Base-by-base conservation (phyloP, 2,888 invertebrate species). In the Diarsia mendica region DNA sequence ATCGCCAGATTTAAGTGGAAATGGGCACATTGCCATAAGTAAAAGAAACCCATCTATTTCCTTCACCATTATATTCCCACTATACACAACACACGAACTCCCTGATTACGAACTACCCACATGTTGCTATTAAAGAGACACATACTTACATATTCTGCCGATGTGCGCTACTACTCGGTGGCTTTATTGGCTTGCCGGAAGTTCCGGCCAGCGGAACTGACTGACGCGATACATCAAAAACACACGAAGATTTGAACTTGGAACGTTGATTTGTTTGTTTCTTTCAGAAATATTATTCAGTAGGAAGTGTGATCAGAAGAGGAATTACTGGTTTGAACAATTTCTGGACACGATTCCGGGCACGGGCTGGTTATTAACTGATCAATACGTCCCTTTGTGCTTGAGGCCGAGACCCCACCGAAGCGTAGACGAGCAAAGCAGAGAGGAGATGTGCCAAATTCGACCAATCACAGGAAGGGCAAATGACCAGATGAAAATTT, bases 131-230 rank as follows among this genome's bases (percentile, higher is more conserved):
- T 69, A 74, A 83, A 79, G 72, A 67, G 33, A 9, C 58, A 51
- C 39, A 49, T 61, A 51, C 82, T 85, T 51, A 66, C n/a, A 68
- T 58, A 78, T 82, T 75, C 79, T 9, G n/a, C 23, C 23, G 53
- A 69, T 82, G 83, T 83, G 66, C 28, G 48, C 46, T 55, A 58
- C 74, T 79, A 77, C 83, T 75, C n/a, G 49, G 58, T 49, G 79
- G 86, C 77, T 90, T 87, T 88, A 90, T 90, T 90, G 90, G 86
- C 73, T 75, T 71, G 72, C 84, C 89, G 91, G 91, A 92, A 87
- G 87, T 92, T 91, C 91, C 90, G 91, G 89, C 86, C 79, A 77
- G 70, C 90, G 91, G 93, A 92, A 90, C 89, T 90, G 90, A 89
- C 81, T 87, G 90, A 90, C 90, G 82, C 88, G 88, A 90, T 90